phyloP scores from a whole-genome alignment of 2,888 invertebrate genomes.

The Morpho achilles region DNA sequence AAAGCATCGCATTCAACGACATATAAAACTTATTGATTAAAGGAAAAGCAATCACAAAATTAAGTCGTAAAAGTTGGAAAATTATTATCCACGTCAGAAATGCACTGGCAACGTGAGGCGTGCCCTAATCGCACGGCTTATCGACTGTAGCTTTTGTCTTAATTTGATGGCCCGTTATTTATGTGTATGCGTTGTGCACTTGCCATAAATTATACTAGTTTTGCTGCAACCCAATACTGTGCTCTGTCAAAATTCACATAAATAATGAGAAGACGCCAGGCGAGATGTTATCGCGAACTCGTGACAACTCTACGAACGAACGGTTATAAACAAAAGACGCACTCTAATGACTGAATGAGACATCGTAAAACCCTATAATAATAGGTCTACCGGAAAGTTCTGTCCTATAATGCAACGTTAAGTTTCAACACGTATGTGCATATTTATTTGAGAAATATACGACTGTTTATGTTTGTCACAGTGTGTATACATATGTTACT shows the following conservation, averaged over 20 bases:
- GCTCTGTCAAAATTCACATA: slow-evolving; percentile 75
- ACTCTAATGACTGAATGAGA: slow-evolving; percentile 74
- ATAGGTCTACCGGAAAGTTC: no score
- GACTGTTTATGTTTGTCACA: no score
- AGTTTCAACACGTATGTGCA: no score
- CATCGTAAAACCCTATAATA: slow-evolving; percentile 65
- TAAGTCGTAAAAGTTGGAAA: slow-evolving; percentile 61
- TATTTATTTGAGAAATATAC: no score
- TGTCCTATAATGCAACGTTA: no score
- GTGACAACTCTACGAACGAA: slow-evolving; percentile 62
- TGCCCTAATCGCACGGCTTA: slow-evolving; percentile 62
- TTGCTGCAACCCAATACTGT: slow-evolving; percentile 46
- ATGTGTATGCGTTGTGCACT: slow-evolving; percentile 52
- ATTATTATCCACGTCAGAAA: slow-evolving; percentile 60
- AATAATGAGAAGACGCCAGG: slow-evolving; percentile 64
- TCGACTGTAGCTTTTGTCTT: slow-evolving; percentile 71
- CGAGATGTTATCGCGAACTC: slow-evolving; percentile 61
- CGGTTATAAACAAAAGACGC: slow-evolving; percentile 69
- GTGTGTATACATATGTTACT: no score
- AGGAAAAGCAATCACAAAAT: slow-evolving; percentile 45
- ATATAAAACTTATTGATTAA: background rate
- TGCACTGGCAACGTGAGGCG: slow-evolving; percentile 62
- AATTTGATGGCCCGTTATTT: slow-evolving; percentile 71
- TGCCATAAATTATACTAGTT: slow-evolving; percentile 71
- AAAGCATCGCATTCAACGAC: no score